Evolutionary conservation across 2,888 invertebrate genomes (phyloP), one percentile per base, ranked within the genome.

Genomic region (Osmoderma eremita): DNA sequence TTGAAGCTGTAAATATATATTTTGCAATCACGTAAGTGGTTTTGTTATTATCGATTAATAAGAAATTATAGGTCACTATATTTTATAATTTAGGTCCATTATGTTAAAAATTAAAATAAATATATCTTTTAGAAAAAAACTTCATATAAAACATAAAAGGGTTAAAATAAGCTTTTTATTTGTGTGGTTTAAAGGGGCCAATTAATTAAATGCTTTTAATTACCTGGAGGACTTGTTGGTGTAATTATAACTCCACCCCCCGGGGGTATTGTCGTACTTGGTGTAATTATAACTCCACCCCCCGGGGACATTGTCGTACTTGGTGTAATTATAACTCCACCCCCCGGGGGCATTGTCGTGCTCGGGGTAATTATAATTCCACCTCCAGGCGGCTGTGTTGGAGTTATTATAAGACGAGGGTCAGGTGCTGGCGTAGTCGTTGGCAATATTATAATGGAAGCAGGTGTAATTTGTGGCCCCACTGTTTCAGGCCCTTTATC

Each of bases 171-270:
- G n/a, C n/a, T n/a, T n/a, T n/a, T n/a, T n/a, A n/a, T n/a, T n/a
- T n/a, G n/a, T n/a, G n/a, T n/a, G n/a, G n/a, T n/a, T n/a, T n/a
- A n/a, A n/a, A n/a, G n/a, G n/a, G n/a, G n/a, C n/a, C n/a, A n/a
- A n/a, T n/a, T n/a, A n/a, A n/a, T n/a, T n/a, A n/a, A n/a, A n/a
- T n/a, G n/a, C n/a, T n/a, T n/a, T n/a, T n/a, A n/a, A n/a, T 39
- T 36, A 63, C 42, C 36, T 63, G 67, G 30, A 10, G 53, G 36
- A 36, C 41, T 62, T 63, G 36, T 12, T 45, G 20, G 61, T 12
- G 24, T 18, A 18, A 48, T 36, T 49, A 15, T 63, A n/a, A 51
- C 12, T 6, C 10, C 10, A 10, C 30, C n/a, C n/a, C n/a, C n/a
- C n/a, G n/a, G n/a, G n/a, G 45, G 39, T 30, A 51, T 22, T 39